Conservation (phyloP, 2,113 vertebrate species). For the Caretta caretta region DNA sequence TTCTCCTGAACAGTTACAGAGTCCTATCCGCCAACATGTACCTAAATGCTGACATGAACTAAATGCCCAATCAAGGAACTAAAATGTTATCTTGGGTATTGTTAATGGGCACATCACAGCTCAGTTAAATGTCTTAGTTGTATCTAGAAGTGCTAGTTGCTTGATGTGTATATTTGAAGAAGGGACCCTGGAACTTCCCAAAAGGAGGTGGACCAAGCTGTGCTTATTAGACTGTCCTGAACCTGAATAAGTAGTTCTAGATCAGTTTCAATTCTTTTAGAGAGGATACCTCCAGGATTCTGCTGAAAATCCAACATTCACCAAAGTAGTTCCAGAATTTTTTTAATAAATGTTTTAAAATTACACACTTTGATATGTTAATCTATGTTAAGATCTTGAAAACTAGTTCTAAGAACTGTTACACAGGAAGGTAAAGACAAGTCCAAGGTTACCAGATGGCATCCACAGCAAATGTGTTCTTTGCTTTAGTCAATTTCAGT, state of each 20-base stretch:
- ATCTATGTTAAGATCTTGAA: background rate
- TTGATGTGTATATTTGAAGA: background rate
- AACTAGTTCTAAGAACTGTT: background rate
- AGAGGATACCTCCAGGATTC: background rate
- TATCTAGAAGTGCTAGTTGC: background rate
- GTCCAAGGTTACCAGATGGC: background rate
- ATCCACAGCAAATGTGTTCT: background rate
- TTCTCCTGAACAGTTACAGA: background rate
- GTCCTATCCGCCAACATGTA: background rate
- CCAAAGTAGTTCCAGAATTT: background rate
- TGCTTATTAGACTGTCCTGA: background rate
- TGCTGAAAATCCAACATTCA: background rate
- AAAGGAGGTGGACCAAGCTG: rapidly evolving
- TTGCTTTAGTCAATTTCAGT: background rate
- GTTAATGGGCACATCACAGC: background rate
- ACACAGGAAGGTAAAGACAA: background rate
- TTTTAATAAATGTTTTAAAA: background rate
- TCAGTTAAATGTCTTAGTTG: background rate
- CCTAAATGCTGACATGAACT: background rate
- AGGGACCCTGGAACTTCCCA: background rate
- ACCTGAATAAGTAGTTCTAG: background rate
- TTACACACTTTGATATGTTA: background rate
- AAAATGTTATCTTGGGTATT: background rate
- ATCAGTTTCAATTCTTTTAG: slow-evolving; percentile 8
- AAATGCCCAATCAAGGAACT: background rate